Conservation (phyloP, 2,113 vertebrate genomes). For the Dromas ardeola region DNA sequence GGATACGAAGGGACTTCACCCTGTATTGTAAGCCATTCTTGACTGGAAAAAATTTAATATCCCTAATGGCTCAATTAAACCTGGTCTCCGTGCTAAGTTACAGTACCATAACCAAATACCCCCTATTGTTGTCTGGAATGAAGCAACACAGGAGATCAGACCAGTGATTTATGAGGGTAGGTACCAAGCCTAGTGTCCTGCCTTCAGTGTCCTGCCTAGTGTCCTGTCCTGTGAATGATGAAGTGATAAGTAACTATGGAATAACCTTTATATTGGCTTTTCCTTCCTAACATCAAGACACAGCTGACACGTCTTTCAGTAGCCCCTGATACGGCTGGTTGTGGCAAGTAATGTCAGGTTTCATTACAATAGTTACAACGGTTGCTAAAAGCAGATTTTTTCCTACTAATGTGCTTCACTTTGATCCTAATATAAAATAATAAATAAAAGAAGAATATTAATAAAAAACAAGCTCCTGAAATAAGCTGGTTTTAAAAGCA, state of each 20-base stretch:
- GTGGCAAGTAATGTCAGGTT: neutral
- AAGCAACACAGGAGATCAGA: neutral
- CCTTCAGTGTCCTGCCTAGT: neutral
- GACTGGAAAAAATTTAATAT: neutral
- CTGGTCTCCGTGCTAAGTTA: neutral
- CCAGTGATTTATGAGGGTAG: neutral
- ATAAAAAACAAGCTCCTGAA: neutral
- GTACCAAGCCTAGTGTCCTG: neutral
- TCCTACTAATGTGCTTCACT: neutral
- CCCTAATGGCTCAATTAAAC: neutral
- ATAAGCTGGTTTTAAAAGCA: neutral
- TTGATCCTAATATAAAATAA: neutral
- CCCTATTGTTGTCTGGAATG: neutral
- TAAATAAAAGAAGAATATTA: neutral
- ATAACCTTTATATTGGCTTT: neutral
- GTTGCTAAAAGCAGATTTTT: neutral
- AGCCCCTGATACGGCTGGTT: neutral
- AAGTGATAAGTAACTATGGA: neutral
- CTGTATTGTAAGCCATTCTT: neutral
- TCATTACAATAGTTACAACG: neutral
- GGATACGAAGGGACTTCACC: neutral
- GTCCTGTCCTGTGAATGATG: neutral
- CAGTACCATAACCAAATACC: neutral
- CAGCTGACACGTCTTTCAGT: rapidly evolving
- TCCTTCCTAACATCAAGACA: neutral